phyloP scores from a whole-genome alignment of 2,888 invertebrate genomes.

The Dryocosmus kuriphilus region DNA sequence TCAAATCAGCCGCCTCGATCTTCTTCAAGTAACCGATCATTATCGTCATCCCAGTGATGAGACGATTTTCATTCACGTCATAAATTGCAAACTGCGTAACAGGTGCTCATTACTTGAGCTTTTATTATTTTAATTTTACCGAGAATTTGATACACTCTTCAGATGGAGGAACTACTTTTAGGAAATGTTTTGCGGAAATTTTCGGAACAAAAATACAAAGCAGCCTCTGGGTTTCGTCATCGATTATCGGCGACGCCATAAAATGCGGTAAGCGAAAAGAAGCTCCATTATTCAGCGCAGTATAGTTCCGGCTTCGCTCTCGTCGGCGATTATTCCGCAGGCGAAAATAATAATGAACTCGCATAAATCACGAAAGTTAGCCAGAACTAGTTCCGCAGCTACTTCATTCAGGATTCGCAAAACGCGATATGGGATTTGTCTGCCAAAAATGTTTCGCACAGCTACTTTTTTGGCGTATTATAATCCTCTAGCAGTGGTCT shows the following conservation, averaged over 20 bases:
- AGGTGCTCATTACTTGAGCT: conserved; percentile 17
- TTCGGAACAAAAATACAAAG: neutral
- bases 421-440: conserved; percentile 57
- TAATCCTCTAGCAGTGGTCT: conserved; percentile 54
- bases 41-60: conserved; percentile 15
- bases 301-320: conserved; percentile 41
- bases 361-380: conserved; percentile 76
- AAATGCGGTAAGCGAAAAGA: conserved; percentile 39
- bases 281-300: conserved; percentile 61
- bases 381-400: conserved; percentile 71
- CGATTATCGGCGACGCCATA: conserved; percentile 19
- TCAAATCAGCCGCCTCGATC: conserved; percentile 20
- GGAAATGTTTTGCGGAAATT: neutral
- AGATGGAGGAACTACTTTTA: neutral
- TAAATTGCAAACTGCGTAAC: conserved; percentile 17
- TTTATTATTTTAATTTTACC: neutral
- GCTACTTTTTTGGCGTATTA: conserved; percentile 69
- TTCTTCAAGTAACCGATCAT: conserved; percentile 36
- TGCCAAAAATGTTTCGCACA: conserved; percentile 68
- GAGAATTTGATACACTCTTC: neutral
- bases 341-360: conserved; percentile 77
- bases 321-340: conserved; percentile 69
- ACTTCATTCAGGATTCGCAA: conserved; percentile 68
- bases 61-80: conserved; percentile 31
- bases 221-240: neutral